A percentile compares a stretch with the other conserved stretches of the same genome.
These are phyloP conservation scores for Premnoplex brunnescens DNA, from an alignment of 2,797 vertebrate genomes.

Conservation along the genomic window DNA sequence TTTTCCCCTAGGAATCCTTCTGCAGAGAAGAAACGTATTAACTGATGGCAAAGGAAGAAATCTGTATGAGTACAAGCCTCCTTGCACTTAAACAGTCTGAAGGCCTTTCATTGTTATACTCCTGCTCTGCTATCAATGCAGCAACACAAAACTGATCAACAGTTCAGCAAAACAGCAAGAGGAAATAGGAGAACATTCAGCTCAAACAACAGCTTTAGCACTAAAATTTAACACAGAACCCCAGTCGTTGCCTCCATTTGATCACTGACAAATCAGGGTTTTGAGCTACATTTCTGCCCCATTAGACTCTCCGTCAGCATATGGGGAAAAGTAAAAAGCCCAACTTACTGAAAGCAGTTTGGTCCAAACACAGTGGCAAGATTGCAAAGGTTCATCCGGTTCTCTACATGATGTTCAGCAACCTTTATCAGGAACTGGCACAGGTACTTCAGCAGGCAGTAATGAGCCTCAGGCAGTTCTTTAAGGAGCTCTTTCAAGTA, in stretches of 20 bases:
- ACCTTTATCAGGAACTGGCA: slow-evolving; percentile 88
- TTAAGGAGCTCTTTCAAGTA: slow-evolving; percentile 81
- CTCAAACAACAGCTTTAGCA: neutral
- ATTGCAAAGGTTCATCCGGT: slow-evolving; percentile 89
- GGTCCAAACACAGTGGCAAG: slow-evolving; percentile 93
- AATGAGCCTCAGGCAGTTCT: slow-evolving; percentile 85
- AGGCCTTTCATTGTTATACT: neutral
- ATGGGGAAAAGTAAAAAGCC: neutral
- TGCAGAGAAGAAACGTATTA: neutral
- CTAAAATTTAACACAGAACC: neutral
- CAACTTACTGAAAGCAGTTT: slow-evolving; percentile 91
- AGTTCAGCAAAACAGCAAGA: neutral
- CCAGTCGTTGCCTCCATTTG: neutral
- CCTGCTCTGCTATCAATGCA: neutral
- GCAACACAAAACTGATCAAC: neutral
- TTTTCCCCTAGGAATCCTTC: neutral
- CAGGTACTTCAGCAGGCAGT: slow-evolving; percentile 87
- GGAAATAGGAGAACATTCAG: neutral
- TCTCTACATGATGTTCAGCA: slow-evolving; percentile 83
- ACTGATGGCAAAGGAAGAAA: neutral
- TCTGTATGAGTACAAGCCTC: neutral
- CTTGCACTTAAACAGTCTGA: neutral
- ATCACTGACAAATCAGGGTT: neutral
- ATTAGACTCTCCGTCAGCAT: neutral
- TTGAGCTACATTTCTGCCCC: neutral